Base-by-base conservation (phyloP, 2,888 invertebrate genomes). In the Metellina segmentata region DNA sequence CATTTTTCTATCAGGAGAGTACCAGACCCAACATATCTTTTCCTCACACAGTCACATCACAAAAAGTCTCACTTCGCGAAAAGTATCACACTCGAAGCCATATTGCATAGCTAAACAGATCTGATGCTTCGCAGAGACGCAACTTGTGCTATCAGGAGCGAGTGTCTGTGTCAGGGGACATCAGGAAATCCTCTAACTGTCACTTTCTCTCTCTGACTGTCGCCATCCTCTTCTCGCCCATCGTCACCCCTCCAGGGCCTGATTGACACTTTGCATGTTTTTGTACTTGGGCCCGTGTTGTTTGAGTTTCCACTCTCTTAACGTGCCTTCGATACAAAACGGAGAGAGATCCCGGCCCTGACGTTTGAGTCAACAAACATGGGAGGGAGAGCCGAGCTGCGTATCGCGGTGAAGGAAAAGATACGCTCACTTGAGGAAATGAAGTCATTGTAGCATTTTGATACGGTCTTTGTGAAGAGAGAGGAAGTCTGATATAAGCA, bases 181-280 rank as follows among this genome's bases (percentile, higher is more conserved):
- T 85, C 90, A 52, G 75, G 85, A 78, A 78, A 61, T 61, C 82
- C 77, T 91, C 87, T 61, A 49, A 72, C 82, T 91, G 91, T 87
- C 90, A 90, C 81, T 91, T 87, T 51, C 34, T 34, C 34, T 34
- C 34, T 34, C 34, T 34, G 19, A 49, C 53, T 82, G 86, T 86
- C 86, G 85, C 90, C 90, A 85, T 72, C 85, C 51, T 20, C 72
- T 75, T 74, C 77, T 13, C 49, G 7, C 48, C 74, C 20, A 51
- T 90, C 85, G 75, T 90, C 90, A 91, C 85, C 53, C 69, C 74
- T 79, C 19, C 61, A 34, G 11, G 11, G 9, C 19, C 74, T 86
- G 90, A 91, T 91, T 86, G 90, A 91, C 86, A 91, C 86, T 71
- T 86, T 53, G 52, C 71, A 74, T 91, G 77, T 91, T 91, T 91